Percentiles rank a stretch among this genome's conserved stretches.
phyloP scores from a whole-genome alignment of 2,113 vertebrate species.

The Limnothrissa miodon region DNA sequence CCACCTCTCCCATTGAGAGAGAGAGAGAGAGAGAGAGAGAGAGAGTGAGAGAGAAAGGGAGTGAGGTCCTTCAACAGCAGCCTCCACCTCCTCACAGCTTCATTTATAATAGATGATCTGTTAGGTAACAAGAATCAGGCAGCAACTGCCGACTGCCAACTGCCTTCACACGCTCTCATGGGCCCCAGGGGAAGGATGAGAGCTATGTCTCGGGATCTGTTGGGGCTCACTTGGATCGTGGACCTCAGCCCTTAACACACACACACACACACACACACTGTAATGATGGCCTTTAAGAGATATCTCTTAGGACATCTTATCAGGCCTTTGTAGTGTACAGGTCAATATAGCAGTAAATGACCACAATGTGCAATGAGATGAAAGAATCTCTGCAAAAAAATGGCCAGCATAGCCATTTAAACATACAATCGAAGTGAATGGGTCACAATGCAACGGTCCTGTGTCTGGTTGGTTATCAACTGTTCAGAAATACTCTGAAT shows the following conservation, averaged over 20 bases:
- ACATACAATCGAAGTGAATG: neutral
- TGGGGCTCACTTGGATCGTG: conserved; percentile 21
- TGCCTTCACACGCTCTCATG: neutral
- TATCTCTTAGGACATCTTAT: neutral
- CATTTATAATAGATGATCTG: conserved; percentile 35
- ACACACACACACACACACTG: neutral
- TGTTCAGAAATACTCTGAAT: neutral
- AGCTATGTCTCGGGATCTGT: conserved; percentile 16
- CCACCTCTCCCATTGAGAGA: neutral
- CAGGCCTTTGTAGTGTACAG: neutral
- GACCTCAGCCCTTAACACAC: conserved; percentile 1
- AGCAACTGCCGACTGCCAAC: neutral
- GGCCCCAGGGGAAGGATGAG: neutral
- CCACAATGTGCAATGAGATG: neutral
- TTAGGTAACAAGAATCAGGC: conserved; percentile 39
- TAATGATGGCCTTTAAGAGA: conserved; percentile 10
- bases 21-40: neutral
- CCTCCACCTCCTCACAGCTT: conserved; percentile 9
- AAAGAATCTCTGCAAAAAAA: neutral
- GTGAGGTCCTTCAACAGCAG: neutral
- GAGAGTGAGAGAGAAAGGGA: too few species aligned
- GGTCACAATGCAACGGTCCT: neutral
- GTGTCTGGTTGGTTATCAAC: neutral
- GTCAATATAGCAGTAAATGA: neutral
- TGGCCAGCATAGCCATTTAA: neutral